Conservation (phyloP, 2,797 vertebrate genomes). For the Leptodactylus fallax region DNA sequence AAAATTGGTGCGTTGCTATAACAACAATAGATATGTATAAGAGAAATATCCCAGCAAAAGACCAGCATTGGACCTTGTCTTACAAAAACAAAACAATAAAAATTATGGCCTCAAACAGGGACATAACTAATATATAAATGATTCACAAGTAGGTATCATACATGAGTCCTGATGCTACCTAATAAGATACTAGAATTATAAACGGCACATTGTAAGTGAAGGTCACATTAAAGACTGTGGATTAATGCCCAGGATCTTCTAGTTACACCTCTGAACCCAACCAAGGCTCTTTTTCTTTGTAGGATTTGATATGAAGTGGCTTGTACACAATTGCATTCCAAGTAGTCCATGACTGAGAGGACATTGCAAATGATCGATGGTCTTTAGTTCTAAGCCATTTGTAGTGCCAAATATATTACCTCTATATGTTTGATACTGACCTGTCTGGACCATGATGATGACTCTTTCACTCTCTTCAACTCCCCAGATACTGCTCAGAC, state of each 20-base stretch:
- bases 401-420: not conserved
- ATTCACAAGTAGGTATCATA: too few relatives aligned
- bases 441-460: slow-evolving; percentile 82
- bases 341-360: not conserved
- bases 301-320: not conserved
- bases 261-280: not conserved
- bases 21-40: too few relatives aligned
- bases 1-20: too few relatives aligned
- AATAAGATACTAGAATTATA: too few relatives aligned
- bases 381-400: not conserved
- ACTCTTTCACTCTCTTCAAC: slow-evolving; percentile 88
- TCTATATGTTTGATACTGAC: slow-evolving; percentile 68
- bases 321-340: not conserved
- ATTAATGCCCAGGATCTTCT: not conserved
- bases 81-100: too few relatives aligned
- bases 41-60: too few relatives aligned
- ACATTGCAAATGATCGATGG: not conserved
- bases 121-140: too few relatives aligned
- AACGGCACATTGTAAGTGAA: too few relatives aligned
- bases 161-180: too few relatives aligned
- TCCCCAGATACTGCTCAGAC: slow-evolving; percentile 84
- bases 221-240: not conserved
- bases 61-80: too few relatives aligned
- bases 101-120: too few relatives aligned
- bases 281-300: not conserved